Evolutionary conservation across 1,140 invertebrate genomes (phyloP), one percentile per base, ranked within the genome.

Genomic region (Tetramorium alpestre): DNA sequence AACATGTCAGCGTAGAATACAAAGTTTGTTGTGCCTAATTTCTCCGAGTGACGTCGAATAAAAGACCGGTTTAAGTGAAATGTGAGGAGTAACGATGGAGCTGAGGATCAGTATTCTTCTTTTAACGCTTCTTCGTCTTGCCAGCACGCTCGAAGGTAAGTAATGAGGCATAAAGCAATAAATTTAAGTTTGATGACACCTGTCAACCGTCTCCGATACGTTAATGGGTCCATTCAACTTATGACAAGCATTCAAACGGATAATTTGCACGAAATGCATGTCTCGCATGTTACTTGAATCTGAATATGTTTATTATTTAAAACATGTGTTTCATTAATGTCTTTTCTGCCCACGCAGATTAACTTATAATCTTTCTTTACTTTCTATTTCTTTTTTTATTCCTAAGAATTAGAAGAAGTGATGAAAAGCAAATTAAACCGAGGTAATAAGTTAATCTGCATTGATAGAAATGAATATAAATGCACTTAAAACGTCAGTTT

Each of bases 91-190:
- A 60, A 87, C 62, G 86, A 93, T 93, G 92, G 87, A 93, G 82
- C 72, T 92, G 67, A 91, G 90, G 86, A 91, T 91, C 86, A 91
- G 90, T 84, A 87, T 93, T 76, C 72, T 93, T 65, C 91, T 93
- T 69, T 82, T 93, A 69, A 90, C 80, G 85, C 87, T 92, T 44
- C 89, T 93, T 64, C 90, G 90, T 64, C 90, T 92, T 28, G 86
- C 87, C 69, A 87, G 87, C 67, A 81, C 90, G 41, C 82, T 92
- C 41, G 89, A 93, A 85, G 91, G 92, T 93, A 91, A 93, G 92
- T 70, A 90, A 72, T 58, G 22, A 28, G n/a, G 13, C 3, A 25
- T 25, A 41, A 58, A 38, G 8, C 4, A 8, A 3, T 65, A 78
- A n/a, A 67, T 64, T 25, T 47, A 33, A 33, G 16, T 64, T 62